Evolutionary conservation across 2,888 invertebrate species (phyloP), one percentile per base, ranked within the genome.

Genomic region (Euproctis similis): DNA sequence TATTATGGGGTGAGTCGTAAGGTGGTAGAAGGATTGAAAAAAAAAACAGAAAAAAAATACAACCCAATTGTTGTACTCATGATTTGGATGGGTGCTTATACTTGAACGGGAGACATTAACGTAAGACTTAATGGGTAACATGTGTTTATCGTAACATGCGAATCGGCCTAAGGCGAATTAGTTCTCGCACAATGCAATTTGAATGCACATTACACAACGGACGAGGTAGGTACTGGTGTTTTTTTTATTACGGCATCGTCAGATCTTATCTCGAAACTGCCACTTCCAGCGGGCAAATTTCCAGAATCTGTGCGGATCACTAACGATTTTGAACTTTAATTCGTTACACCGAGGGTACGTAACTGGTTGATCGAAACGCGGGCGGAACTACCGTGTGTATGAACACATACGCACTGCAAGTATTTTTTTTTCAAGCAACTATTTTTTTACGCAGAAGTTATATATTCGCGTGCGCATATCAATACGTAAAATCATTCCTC

Each of bases 181-280:
- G 82, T 80, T 84, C 78, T 80, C 82, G 81, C 81, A 84, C 82
- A 82, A 84, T 84, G 84, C 84, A 84, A 84, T 84, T 84, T 82
- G 81, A 82, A 82, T 82, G 84, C 81, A 81, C 78, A 82, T 84
- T 82, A 82, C 82, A 82, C 84, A 82, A 81, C 82, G 76, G 75
- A 80, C 81, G 75, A 77, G 72, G 80, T 80, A 81, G 80, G 69
- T 69, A 71, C 67, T 75, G 80, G 69, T 69, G 71, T 67, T 75
- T 80, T 81, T 82, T 84, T 84, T 84, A 84, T 84, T 84, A 80
- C 82, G 80, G 81, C 82, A 81, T 80, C 81, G 80, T 75, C 77
- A 80, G 82, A 82, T 84, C 81, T 82, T 84, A 84, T 84, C 84
- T 81, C 64, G 59, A 67, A 77, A 76, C 78, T 84, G 81, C 82